Evolutionary conservation across 2,797 vertebrate species (phyloP), one percentile per base, ranked within the genome.

Genomic region (Phrynocephalus forsythii): DNA sequence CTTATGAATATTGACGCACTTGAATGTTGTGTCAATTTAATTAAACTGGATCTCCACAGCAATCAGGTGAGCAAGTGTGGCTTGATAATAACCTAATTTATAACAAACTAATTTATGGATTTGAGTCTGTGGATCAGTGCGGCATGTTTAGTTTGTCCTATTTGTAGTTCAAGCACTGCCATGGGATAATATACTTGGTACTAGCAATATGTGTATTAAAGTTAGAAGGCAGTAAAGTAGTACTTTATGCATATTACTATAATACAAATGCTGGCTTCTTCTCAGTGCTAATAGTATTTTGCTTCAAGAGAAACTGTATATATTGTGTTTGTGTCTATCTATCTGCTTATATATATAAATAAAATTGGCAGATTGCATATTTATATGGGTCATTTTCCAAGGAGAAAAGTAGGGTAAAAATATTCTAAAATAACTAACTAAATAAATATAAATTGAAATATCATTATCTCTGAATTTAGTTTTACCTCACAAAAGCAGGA

Each of bases 21-120:
- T 72, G 85, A 90, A 20, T 86, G 26, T 69, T 97, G 96, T 88
- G 87, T 83, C 52, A 91, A 92, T 91, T 92, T 97, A 88, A 84
- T 97, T 44, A 97, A 97, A 92, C 91, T 97, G 91, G 96, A 97
- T 94, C 95, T 97, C 10, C 95, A 93, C 91, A 95, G 95, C 79
- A 96, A 95, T 92, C 96, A 96, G 93, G 96, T 97, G 89, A 91
- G 67, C 20, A 71, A 4, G n/a, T 82, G 1, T 11, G 24, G 33
- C 56, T 84, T 73, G 82, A 24, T 16, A 81, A 75, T n/a, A 83
- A 13, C 67, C 11, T 79, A 72, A 0, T 0, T 1, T 63, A 30
- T 4, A 0, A 88, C 90, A 63, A 52, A 48, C 84, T 91, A 69
- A 44, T 52, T 33, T 89, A 72, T 50, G 50, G 76, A 1, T 6